Base-by-base conservation (phyloP, 2,888 invertebrate species). In the Rhagophthalmus giganteus region DNA sequence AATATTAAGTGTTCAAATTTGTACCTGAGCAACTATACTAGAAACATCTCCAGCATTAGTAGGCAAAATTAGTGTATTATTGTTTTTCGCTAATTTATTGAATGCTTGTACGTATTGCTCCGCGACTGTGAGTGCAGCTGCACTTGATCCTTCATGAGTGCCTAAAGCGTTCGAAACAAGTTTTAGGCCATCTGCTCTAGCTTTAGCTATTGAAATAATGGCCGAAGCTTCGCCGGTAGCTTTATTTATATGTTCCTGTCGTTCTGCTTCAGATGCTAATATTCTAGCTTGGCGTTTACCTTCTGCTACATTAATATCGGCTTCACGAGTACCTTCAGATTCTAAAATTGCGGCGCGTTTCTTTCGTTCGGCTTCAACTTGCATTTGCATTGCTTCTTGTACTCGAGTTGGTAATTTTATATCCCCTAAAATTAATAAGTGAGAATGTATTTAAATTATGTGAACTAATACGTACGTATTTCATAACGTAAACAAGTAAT, bases 311-410 rank as follows among this genome's bases (percentile, higher is more conserved):
- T 99, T 99, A 49, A 99, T 95, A 58, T 97, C 94, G 0, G 92
- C 91, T 59, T 88, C 89, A 14, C 92, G 79, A 6, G 86, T 81
- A 71, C 97, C 97, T 78, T 99, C 99, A 0, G 98, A 98, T 73
- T 99, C 97, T 57, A 99, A 79, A 67, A 99, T 91, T 9, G 94
- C 90, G 0, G 99, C 99, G 59, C 99, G 80, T 73, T 99, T 99
- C 69, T 89, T 87, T 42, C 99, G 78, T 74, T 99, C 99, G 0
- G 99, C 99, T 76, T 99, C 98, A 0, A 99, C 99, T 79, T 99
- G 99, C 96, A 98, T 97, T 76, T 99, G 99, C 99, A 99, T 99
- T 0, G 99, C 99, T 74, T 98, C 97, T 69, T 97, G 94, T 1
- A 99, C 90, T 64, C 96, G 84, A 0, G 81, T 76, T 0, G 99